Evolutionary conservation across 2,113 vertebrate genomes (phyloP), one percentile per base, ranked within the genome.

Genomic region (Ariopsis seemanni): DNA sequence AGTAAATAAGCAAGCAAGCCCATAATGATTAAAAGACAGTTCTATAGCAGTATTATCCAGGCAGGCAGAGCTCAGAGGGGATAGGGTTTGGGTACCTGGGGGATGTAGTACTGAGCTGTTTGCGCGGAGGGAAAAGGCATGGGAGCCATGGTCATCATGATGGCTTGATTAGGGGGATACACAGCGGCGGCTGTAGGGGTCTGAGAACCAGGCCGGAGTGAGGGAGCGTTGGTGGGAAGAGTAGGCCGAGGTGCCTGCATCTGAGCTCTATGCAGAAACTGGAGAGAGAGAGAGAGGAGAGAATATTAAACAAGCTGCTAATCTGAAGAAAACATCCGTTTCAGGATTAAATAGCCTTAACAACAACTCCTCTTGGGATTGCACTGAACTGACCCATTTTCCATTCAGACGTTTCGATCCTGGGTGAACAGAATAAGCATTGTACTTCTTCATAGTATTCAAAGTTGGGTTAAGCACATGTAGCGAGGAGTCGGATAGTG

Each of bases 191-290:
- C 95, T 0, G 95, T 88, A 1, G 97, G 97, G 2, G 95, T 95
- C 90, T 99, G 98, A 0, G 97, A 96, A 77, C 97, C 97, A 0
- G 97, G 96, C 86, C 98, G 97, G 91, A 99, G 93, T 90, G 97
- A 97, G 88, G 97, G 96, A 63, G 92, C 96, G 95, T 96, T 99
- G 86, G 96, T 97, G 82, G 97, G 96, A 93, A 99, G 95, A 90
- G 96, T 93, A 15, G 97, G 96, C 93, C 98, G 93, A 0, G 97
- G 95, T 87, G 97, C 95, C 94, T 99, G 98, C 92, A 99, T 97
- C 92, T 97, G 98, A 91, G 97, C 94, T 95, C 98, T 97, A 96
- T 97, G 98, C 88, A 99, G 98, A 97, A 99, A 99, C 98, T 99
- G 75, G 12, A 79, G 60, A 5, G 20, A 11, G 20, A 71, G n/a